These are phyloP conservation scores for Trachelipus rathkii DNA, from an alignment of 1,140 invertebrate species.

Conservation along the genomic window DNA sequence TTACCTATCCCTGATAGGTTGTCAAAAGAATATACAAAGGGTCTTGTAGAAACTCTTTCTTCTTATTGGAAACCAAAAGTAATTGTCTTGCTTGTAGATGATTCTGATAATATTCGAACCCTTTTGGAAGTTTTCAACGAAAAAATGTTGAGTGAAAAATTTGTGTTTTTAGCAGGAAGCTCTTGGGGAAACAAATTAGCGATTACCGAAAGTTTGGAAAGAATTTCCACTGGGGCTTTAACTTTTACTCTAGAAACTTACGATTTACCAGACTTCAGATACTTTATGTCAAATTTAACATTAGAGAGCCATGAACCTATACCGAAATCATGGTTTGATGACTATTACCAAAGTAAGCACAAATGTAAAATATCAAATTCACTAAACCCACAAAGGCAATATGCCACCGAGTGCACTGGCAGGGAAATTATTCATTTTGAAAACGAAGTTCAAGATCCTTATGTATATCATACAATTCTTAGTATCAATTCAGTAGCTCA, in stretches of 20 bases:
- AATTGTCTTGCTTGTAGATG: conserved; percentile 41
- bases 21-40: conserved; percentile 40
- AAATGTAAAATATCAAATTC: conserved; percentile 48
- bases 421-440: conserved; percentile 45
- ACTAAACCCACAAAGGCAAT: conserved; percentile 48
- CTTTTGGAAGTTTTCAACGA: conserved; percentile 38
- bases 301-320: conserved; percentile 50
- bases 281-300: conserved; percentile 50
- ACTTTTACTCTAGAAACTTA: conserved; percentile 50
- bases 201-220: conserved; percentile 30
- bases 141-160: conserved; percentile 26
- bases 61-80: conserved; percentile 38
- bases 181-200: conserved; percentile 41
- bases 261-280: conserved; percentile 51
- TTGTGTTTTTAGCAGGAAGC: conserved; percentile 38
- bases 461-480: conserved; percentile 52
- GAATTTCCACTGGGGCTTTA: conserved; percentile 38
- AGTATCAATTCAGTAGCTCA: conserved; percentile 51
- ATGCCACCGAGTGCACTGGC: conserved; percentile 45
- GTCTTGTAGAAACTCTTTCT: conserved; percentile 37
- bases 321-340: conserved; percentile 53
- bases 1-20: conserved; percentile 35
- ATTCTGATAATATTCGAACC: conserved; percentile 40
- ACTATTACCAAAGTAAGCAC: conserved; percentile 52
- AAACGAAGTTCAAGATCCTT: conserved; percentile 48